Percentiles rank a stretch among this genome's conserved stretches.
These are phyloP conservation scores for Eunapius fragilis DNA, from an alignment of 37 sponge, comb jelly and placozoan genomes.

Conservation along the genomic window DNA sequence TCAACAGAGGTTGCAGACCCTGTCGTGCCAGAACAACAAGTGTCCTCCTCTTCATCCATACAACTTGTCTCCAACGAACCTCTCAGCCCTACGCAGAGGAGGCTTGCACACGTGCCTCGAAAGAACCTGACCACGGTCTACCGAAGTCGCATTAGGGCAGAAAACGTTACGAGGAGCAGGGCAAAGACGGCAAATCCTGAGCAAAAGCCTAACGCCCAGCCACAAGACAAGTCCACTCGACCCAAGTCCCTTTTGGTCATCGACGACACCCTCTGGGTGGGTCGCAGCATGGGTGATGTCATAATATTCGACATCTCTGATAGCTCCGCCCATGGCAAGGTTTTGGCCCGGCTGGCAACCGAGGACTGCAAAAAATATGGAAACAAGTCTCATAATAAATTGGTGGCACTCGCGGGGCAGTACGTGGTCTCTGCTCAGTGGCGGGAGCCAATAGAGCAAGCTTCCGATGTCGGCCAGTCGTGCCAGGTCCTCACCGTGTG, in stretches of 20 bases:
- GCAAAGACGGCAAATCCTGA: neutral
- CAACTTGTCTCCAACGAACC: slow-evolving; percentile 4
- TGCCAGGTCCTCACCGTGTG: slow-evolving; percentile 76
- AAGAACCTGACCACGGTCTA: neutral
- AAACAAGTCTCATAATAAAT: slow-evolving; percentile 69
- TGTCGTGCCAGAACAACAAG: too few relatives aligned
- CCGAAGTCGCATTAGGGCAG: slow-evolving; percentile 17
- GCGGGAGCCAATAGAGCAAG: slow-evolving; percentile 54
- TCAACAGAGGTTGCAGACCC: neutral
- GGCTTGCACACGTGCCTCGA: slow-evolving; percentile 34
- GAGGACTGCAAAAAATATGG: slow-evolving; percentile 75
- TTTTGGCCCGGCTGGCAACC: slow-evolving; percentile 63
- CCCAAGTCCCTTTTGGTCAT: slow-evolving; percentile 77
- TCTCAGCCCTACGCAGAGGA: slow-evolving; percentile 22
- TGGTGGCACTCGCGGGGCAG: slow-evolving; percentile 56
- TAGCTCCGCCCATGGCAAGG: slow-evolving; percentile 41
- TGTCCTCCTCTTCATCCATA: slow-evolving; percentile 17
- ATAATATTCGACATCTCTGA: slow-evolving; percentile 65
- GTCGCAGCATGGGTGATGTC: slow-evolving; percentile 89
- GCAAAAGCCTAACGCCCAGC: slow-evolving; percentile 7
- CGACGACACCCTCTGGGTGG: slow-evolving; percentile 83
- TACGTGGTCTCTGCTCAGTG: slow-evolving; percentile 83
- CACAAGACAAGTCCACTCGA: slow-evolving; percentile 67
- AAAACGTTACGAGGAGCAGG: neutral
- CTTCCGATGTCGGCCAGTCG: neutral